These are phyloP conservation scores for Dipodomys merriami DNA, from an alignment of 2,113 vertebrate genomes.

Conservation along the genomic window DNA sequence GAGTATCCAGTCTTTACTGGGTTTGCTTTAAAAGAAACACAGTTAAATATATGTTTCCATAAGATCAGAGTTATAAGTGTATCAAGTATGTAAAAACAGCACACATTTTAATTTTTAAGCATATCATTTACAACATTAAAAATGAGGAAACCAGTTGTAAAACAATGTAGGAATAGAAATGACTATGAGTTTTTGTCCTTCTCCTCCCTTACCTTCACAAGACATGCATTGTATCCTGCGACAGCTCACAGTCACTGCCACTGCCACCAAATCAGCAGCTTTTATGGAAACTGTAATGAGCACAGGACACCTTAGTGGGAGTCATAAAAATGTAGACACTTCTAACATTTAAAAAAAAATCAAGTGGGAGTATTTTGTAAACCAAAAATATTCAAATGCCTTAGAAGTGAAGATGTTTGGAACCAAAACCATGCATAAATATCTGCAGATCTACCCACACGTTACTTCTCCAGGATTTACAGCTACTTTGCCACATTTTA, in stretches of 20 bases:
- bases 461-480: conserved; percentile 61
- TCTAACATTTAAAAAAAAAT: conserved; percentile 67
- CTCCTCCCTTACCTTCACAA: conserved; percentile 24
- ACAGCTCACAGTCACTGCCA: conserved; percentile 46
- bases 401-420: conserved; percentile 49
- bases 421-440: conserved; percentile 70
- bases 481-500: conserved; percentile 1
- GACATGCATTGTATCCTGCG: conserved; percentile 26
- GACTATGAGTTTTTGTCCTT: conserved; percentile 72
- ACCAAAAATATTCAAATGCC: conserved; percentile 80
- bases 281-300: conserved; percentile 74
- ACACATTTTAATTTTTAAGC: conserved; percentile 59
- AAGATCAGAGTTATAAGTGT: conserved; percentile 24
- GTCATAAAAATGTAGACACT: conserved; percentile 76
- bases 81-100: conserved; percentile 35
- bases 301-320: conserved; percentile 62
- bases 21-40: neutral
- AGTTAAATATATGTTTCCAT: conserved; percentile 1
- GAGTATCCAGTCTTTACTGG: neutral
- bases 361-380: conserved; percentile 76
- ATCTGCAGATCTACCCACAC: neutral
- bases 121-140: conserved; percentile 54
- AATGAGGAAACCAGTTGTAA: conserved; percentile 63
- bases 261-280: conserved; percentile 60
- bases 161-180: conserved; percentile 65